phyloP scores from a whole-genome alignment of 2,888 invertebrate species.

The Xanthostigma xanthostigma region DNA sequence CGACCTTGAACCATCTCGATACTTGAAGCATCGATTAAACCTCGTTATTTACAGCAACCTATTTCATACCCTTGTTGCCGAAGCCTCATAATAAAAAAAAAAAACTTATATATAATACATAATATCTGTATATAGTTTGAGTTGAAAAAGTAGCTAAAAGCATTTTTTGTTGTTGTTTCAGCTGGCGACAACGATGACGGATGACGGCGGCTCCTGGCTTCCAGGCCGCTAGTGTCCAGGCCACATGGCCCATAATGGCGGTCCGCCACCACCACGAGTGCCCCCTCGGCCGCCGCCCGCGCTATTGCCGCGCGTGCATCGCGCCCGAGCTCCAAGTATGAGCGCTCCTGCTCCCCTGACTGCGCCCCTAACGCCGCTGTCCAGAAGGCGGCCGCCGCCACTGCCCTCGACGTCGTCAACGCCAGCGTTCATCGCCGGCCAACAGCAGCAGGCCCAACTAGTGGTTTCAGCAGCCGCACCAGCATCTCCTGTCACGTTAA shows the following conservation, averaged over 20 bases:
- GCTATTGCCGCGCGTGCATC: slow-evolving; percentile 53
- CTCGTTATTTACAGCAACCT: too few species aligned
- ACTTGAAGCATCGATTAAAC: too few species aligned
- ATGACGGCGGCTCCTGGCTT: slow-evolving; percentile 47
- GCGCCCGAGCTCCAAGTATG: slow-evolving; percentile 39
- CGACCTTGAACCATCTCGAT: too few species aligned
- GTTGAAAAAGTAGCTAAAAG: not conserved
- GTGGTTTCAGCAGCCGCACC: slow-evolving; percentile 11
- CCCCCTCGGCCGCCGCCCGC: slow-evolving; percentile 60
- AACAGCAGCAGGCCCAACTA: slow-evolving; percentile 12
- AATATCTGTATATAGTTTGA: too few species aligned
- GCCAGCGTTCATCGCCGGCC: slow-evolving; percentile 9
- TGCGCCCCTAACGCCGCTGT: slow-evolving; percentile 34
- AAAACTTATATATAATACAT: too few species aligned
- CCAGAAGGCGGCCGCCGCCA: slow-evolving; percentile 22
- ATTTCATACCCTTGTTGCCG: too few species aligned
- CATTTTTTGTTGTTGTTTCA: slow-evolving; percentile 23
- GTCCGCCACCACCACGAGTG: slow-evolving; percentile 43
- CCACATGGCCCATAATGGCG: slow-evolving; percentile 65
- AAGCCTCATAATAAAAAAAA: too few species aligned
- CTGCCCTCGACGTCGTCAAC: slow-evolving; percentile 8
- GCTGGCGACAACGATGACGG: slow-evolving; percentile 53
- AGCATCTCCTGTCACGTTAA: slow-evolving; percentile 32
- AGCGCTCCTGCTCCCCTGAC: slow-evolving; percentile 36
- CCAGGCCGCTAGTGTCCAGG: slow-evolving; percentile 33